phyloP scores from a whole-genome alignment of 2,888 invertebrate genomes.

The Sabellastarte sp. region DNA sequence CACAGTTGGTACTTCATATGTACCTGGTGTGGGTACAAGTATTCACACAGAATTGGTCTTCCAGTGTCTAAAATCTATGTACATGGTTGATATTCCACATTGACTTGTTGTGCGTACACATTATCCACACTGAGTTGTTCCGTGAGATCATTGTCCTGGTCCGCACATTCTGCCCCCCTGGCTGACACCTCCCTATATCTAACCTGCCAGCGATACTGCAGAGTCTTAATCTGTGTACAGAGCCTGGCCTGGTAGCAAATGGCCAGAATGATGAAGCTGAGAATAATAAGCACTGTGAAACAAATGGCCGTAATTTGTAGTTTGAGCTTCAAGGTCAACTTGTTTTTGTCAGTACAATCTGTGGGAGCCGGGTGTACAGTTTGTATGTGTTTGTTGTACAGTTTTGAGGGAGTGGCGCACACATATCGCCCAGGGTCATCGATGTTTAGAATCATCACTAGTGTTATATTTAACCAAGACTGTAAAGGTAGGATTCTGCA shows the following conservation, averaged over 20 bases:
- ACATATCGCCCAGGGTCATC: constrained; percentile 16
- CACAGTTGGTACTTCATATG: too few species aligned
- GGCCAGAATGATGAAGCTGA: constrained; percentile 5
- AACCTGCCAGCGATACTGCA: constrained; percentile 32
- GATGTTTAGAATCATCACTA: constrained; percentile 17
- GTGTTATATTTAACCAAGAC: constrained; percentile 30
- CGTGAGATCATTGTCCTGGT: neutral
- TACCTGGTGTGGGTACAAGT: too few species aligned
- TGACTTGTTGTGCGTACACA: neutral
- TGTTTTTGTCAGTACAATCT: constrained; percentile 8
- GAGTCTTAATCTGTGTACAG: constrained; percentile 24
- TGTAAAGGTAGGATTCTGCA: constrained; percentile 27
- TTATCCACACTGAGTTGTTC: neutral
- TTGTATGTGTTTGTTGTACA: constrained; percentile 17
- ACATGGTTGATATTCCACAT: too few species aligned
- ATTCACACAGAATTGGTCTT: too few species aligned
- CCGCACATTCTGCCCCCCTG: constrained; percentile 10
- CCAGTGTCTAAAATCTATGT: too few species aligned
- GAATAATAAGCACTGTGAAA: neutral
- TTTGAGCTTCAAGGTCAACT: neutral
- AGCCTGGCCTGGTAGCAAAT: constrained; percentile 20
- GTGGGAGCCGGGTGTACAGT: constrained; percentile 9
- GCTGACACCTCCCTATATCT: constrained; percentile 33
- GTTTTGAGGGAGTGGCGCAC: constrained; percentile 20
- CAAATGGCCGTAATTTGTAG: neutral